Percentiles rank a stretch among this genome's conserved stretches.
Conservation (phyloP, 2,113 vertebrate species). For the Notothenia rossii region DNA sequence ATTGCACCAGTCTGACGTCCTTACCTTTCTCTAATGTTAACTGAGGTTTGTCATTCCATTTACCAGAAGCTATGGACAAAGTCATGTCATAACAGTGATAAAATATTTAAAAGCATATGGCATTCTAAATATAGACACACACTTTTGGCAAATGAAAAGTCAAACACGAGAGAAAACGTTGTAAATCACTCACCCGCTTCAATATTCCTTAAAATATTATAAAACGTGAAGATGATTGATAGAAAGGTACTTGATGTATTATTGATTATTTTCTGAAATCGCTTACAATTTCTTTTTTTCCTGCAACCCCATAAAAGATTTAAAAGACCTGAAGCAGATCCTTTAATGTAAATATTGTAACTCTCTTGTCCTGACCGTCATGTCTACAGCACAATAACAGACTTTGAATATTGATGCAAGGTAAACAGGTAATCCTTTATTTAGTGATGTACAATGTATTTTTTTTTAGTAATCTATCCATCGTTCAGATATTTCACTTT, state of each 20-base stretch:
- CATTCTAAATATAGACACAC: not conserved
- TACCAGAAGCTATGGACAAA: not conserved
- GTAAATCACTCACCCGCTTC: conserved; percentile 15
- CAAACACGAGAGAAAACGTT: not conserved
- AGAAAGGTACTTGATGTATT: conserved; percentile 72
- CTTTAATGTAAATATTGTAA: conserved; percentile 47
- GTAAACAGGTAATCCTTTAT: conserved; percentile 20
- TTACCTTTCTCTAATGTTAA: not conserved
- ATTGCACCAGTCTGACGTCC: not conserved
- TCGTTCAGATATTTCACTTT: not conserved
- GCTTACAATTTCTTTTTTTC: conserved; percentile 54
- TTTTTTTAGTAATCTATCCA: not conserved
- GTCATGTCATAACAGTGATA: not conserved
- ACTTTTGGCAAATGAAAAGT: not conserved
- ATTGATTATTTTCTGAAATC: conserved; percentile 65
- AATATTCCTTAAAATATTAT: conserved; percentile 30
- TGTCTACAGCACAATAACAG: not conserved
- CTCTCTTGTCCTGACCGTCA: conserved; percentile 14
- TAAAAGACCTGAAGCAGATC: conserved; percentile 65
- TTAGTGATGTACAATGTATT: conserved; percentile 4
- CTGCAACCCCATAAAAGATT: conserved; percentile 64
- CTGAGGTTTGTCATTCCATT: not conserved
- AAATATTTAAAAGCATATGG: not conserved
- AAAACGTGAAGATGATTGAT: conserved; percentile 47
- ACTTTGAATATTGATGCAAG: conserved; percentile 64